Base-by-base conservation (phyloP, 2,113 vertebrate species). In the Oreotrochilus melanogaster region DNA sequence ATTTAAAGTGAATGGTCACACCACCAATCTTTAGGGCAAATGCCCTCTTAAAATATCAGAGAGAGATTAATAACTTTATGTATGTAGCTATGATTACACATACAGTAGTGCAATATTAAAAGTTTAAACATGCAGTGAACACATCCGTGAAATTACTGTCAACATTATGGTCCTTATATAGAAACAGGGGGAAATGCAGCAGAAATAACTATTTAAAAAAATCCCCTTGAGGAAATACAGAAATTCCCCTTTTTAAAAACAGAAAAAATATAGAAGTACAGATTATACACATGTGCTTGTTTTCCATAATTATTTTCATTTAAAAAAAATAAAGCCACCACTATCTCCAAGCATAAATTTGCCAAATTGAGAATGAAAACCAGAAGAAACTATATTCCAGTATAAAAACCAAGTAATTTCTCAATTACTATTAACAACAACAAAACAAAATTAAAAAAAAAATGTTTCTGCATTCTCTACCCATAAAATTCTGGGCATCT, bases 401-500 rank as follows among this genome's bases (percentile, higher is more conserved):
- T 8, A 28, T 9, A 74, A 47, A 66, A 21, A 7, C 39, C 8
- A 27, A 60, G 3, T 45, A 51, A 67, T 67, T 92, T 79, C 48
- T 48, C 69, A 67, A 53, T 42, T 69, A 22, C 2, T 60, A 22
- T 30, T 10, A 4, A 53, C 42, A 33, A 54, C n/a, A 23, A 48
- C n/a, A 22, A 61, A 58, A 2, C 50, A 10, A 22, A 71, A 22
- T 42, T 2, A 43, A 2, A 18, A 39, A 60, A 2, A 50, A 53
- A 39, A 39, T 2, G 57, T 58, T 65, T 47, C 11, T 47, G 1
- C 10, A 74, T 56, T 54, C 3, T 8, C 21, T 9, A 45, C 8
- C 9, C 7, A 10, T 28, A 39, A 3, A 33, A 39, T 12, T 14
- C 9, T 42, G 6, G 14, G 14, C 0, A 2, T 33, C 4, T 37